Evolutionary conservation across 2,113 vertebrate species (phyloP).

Genomic region (Mirounga angustirostris): DNA sequence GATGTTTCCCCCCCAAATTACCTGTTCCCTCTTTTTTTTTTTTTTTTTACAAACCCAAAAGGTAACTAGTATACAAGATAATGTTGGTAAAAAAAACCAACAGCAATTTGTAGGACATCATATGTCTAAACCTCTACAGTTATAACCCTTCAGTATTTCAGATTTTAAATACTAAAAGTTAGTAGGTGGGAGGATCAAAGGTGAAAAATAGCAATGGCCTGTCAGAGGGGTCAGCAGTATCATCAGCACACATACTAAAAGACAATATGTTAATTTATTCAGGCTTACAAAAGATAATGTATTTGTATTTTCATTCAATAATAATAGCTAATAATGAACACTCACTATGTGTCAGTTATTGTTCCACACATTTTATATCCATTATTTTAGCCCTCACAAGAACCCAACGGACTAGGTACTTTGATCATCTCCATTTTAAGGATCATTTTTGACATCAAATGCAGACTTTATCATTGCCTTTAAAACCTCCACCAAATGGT

Average conservation of each 20-base stretch:
- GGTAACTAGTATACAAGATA: background rate
- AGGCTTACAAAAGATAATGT: background rate
- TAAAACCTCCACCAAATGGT: background rate
- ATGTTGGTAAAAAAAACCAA: conserved; percentile 34
- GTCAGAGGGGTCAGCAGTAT: background rate
- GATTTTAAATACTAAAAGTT: background rate
- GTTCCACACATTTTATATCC: background rate
- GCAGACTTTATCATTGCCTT: background rate
- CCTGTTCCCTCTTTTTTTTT: background rate
- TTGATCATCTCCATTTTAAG: background rate
- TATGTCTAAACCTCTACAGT: background rate
- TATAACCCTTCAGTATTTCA: conserved; percentile 6
- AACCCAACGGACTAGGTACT: background rate
- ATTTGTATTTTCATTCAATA: background rate
- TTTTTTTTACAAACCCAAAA: background rate
- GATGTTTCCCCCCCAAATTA: background rate
- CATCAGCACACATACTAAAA: background rate
- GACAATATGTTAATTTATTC: background rate
- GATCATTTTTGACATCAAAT: conserved; percentile 18
- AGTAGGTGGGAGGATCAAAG: background rate
- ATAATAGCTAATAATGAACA: background rate
- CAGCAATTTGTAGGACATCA: background rate
- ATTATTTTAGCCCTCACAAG: background rate
- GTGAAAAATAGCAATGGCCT: background rate
- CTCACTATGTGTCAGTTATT: background rate